Evolutionary conservation across 2,888 invertebrate species (phyloP), one percentile per base, ranked within the genome.

Genomic region (Rhodophaea formosa): DNA sequence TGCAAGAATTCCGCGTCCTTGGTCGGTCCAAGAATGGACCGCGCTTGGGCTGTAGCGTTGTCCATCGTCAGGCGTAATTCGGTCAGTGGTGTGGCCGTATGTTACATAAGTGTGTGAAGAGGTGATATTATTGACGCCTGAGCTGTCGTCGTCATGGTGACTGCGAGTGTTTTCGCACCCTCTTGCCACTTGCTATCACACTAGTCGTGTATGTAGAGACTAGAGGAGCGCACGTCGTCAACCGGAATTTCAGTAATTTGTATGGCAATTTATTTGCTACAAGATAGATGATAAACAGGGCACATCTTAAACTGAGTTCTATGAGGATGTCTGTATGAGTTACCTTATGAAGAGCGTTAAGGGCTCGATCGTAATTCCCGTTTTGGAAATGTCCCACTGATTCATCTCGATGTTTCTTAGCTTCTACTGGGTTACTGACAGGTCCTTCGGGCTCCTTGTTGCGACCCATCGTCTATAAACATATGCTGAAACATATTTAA

Each of bases 361-460:
- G 87, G 0, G 96, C 95, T 72, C 95, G 94, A 15, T 93, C 91
- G 68, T 95, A 95, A 80, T 95, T 94, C 10, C 95, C 95, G 64
- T 93, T 93, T 86, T 96, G 96, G 76, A 95, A 92, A 71, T 97
- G 96, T 35, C 94, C 95, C 14, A 93, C 92, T 8, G 96, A 95
- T 79, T 97, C 97, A 78, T 96, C 96, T 32, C 94, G 93, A 71
- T 95, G 92, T 57, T 96, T 91, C 78, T 96, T 96, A 0, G 95
- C 94, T 70, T 85, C 92, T 3, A 88, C 82, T 0, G 91, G 87
- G 66, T 93, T 91, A 62, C 81, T 86, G 46, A 74, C 69, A 0
- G 84, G 84, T 53, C 71, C 71, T 56, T 91, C 91, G 0, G 86
- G 83, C 59, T 89, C 89, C 61, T 91, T 88, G 15, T 79, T 78